A percentile compares a stretch with the other conserved stretches of the same genome.
These are phyloP conservation scores for Rhadina sibilatrix DNA, from an alignment of 2,113 vertebrate species.

Conservation along the genomic window DNA sequence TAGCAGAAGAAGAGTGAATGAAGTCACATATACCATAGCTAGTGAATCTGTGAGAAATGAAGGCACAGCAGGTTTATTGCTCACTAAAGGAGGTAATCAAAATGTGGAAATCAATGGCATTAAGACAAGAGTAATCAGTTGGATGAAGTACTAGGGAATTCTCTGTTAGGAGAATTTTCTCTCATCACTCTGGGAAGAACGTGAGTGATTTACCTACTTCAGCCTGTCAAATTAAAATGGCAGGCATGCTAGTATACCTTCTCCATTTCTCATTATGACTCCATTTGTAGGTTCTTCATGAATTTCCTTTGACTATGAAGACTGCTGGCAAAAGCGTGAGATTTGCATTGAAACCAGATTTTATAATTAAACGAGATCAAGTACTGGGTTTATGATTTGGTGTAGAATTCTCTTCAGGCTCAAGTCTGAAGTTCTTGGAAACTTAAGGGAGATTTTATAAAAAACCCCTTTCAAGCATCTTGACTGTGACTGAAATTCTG, in stretches of 20 bases:
- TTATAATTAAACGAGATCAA: not conserved
- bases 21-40: not conserved
- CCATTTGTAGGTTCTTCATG: not conserved
- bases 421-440: not conserved
- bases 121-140: not conserved
- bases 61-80: not conserved
- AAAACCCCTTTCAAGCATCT: not conserved
- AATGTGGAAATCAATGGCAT: not conserved
- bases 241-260: not conserved
- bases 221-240: not conserved
- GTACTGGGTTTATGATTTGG: not conserved
- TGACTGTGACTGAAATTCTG: not conserved
- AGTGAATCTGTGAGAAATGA: not conserved
- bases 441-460: not conserved
- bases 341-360: not conserved
- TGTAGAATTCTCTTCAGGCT: not conserved
- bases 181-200: not conserved
- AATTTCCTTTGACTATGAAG: not conserved
- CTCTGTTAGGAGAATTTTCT: not conserved
- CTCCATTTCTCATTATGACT: not conserved
- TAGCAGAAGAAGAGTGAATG: not conserved
- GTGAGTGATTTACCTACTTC: not conserved
- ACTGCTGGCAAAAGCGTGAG: not conserved
- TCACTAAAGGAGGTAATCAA: not conserved
- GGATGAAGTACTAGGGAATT: not conserved